A percentile compares a stretch with the other conserved stretches of the same genome.
phyloP scores from a whole-genome alignment of 2,797 vertebrate species.

The Spinus olivaceus region DNA sequence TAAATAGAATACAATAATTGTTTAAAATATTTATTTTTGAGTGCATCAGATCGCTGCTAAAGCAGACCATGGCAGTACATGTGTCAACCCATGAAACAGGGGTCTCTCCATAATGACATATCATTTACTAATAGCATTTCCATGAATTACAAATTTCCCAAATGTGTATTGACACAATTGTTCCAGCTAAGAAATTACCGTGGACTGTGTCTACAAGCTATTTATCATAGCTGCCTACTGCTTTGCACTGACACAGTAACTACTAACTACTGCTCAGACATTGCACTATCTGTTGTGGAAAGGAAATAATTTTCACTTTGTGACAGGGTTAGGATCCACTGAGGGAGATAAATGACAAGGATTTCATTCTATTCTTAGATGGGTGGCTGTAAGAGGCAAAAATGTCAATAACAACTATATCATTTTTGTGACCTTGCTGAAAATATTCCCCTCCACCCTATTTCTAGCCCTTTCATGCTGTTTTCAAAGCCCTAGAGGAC shows the following conservation, averaged over 20 bases:
- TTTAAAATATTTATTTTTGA: background rate
- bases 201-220: conserved; percentile 16
- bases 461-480: conserved; percentile 22
- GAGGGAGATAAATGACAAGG: conserved; percentile 25
- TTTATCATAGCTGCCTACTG: background rate
- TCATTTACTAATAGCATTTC: background rate
- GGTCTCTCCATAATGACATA: background rate
- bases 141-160: background rate
- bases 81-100: background rate
- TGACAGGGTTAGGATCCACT: conserved; percentile 23
- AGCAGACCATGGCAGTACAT: background rate
- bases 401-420: conserved; percentile 47
- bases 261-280: background rate
- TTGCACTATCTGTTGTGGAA: background rate
- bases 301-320: conserved; percentile 35
- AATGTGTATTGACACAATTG: background rate
- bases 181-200: conserved; percentile 18
- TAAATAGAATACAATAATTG: background rate
- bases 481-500: conserved; percentile 37
- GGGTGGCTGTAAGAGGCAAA: conserved; percentile 9
- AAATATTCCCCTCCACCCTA: background rate
- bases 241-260: background rate
- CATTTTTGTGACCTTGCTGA: conserved; percentile 38
- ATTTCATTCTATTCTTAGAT: conserved; percentile 24
- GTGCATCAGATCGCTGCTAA: background rate